Conservation (phyloP, 2,797 vertebrate genomes). For the Uromys caudimaculatus region DNA sequence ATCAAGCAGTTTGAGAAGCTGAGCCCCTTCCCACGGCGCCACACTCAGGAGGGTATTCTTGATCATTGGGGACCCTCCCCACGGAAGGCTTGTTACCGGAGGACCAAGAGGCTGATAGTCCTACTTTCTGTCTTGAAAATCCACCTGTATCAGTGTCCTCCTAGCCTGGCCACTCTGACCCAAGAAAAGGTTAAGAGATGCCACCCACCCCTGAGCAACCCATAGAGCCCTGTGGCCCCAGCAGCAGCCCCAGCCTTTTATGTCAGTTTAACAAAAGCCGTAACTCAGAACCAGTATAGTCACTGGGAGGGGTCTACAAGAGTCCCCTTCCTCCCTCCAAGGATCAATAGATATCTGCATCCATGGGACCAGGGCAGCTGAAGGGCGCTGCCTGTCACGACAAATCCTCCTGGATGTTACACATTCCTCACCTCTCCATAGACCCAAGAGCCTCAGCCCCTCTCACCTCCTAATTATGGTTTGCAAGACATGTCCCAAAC, state of each 20-base stretch:
- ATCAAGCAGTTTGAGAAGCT: not conserved
- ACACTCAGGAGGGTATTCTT: slow-evolving; percentile 10
- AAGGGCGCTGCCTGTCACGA: slow-evolving; percentile 75
- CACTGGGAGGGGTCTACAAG: not conserved
- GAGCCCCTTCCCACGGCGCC: not conserved
- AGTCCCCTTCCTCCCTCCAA: slow-evolving; percentile 34
- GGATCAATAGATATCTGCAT: slow-evolving; percentile 32
- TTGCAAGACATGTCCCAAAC: slow-evolving; percentile 57
- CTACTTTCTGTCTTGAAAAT: slow-evolving; percentile 11
- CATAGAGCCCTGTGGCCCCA: not conserved
- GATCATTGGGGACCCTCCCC: not conserved
- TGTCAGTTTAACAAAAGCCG: slow-evolving; percentile 52
- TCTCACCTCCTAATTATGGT: slow-evolving; percentile 30
- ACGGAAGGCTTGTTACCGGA: not conserved
- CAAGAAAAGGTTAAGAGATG: slow-evolving; percentile 25
- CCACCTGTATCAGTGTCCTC: slow-evolving; percentile 62
- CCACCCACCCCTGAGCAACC: not conserved
- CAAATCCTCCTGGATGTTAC: slow-evolving; percentile 29
- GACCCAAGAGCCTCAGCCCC: slow-evolving; percentile 34
- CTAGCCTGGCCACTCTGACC: not conserved
- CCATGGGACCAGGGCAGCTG: slow-evolving; percentile 69
- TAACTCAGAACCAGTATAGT: not conserved
- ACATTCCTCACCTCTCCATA: slow-evolving; percentile 14
- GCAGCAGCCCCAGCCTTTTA: slow-evolving; percentile 50
- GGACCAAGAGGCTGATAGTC: not conserved